Evolutionary conservation across 2,888 invertebrate genomes (phyloP), one percentile per base, ranked within the genome.

Genomic region (Caradrina clavipalpis): DNA sequence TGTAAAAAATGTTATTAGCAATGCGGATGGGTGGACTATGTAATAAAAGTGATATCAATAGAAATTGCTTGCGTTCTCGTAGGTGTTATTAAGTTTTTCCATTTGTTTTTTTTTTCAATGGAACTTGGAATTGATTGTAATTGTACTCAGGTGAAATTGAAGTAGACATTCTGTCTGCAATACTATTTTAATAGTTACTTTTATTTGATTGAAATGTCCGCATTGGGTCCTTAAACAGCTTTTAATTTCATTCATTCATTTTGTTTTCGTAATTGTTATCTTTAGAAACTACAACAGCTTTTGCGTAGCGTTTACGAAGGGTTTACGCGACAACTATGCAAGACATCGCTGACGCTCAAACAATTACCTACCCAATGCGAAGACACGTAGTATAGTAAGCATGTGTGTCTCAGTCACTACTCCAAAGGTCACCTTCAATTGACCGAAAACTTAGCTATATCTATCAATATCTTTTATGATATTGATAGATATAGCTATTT

Each of bases 1-100:
- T 75, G 60, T 76, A 76, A 76, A 78, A 80, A 80, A 63, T 60
- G 76, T 80, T 76, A 76, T 80, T 80, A 66, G 50, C 35, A 47
- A 19, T 60, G 35, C 31, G 45, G 21, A 55, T 47, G 51, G 50
- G 21, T 72, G 53, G 45, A 66, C 54, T 66, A 22, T 59, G 73
- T 63, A 64, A 50, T 64, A 22, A 49, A 59, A 50, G 49, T 47
- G 31, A 76, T 76, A 71, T 76, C 71, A 66, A 76, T 79, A 61
- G 53, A 51, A 68, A 68, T 68, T 35, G 53, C 58, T 66, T 17
- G 53, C 21, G 45, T 47, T 73, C 19, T 49, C 49, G 31, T 67
- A 13, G 35, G 19, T 10, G 51, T 53, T 50, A 78, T 67, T 67
- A 67, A 13, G 58, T 78, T 59, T 55, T 65, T 65, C 47, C 60